Percentiles rank a stretch among this genome's conserved stretches.
These are phyloP conservation scores for Zapus hudsonius DNA, from an alignment of 2,113 vertebrate genomes.

Conservation along the genomic window DNA sequence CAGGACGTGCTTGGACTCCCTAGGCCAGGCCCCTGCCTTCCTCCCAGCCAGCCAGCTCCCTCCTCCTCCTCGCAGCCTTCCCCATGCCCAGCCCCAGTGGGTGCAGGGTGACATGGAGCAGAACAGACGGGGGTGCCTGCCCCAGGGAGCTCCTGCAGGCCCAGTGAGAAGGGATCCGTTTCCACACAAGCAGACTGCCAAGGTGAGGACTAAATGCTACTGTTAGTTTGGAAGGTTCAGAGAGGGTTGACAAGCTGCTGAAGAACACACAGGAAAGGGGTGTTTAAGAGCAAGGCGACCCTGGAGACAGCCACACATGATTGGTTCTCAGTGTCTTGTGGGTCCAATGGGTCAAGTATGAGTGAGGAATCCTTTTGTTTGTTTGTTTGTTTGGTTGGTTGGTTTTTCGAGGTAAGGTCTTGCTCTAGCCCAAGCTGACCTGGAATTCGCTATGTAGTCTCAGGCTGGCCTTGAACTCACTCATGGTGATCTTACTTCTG, in stretches of 20 bases:
- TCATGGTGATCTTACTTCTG: no score
- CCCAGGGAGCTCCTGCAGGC: not conserved
- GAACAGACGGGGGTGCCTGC: not conserved
- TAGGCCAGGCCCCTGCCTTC: not conserved
- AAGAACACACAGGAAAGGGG: not conserved
- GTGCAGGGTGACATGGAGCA: not conserved
- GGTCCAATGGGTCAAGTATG: not conserved
- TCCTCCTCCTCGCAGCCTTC: not conserved
- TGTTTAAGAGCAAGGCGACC: no score
- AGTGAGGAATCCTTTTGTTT: not conserved
- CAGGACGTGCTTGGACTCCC: slow-evolving; percentile 73
- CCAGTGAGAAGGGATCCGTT: not conserved
- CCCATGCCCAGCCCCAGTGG: not conserved
- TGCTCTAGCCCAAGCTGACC: no score
- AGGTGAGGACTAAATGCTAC: no score
- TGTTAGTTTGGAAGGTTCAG: not conserved
- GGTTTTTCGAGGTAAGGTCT: no score
- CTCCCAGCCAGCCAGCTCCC: not conserved
- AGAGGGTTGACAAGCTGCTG: not conserved
- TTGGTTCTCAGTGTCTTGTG: not conserved
- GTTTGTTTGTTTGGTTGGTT: no score
- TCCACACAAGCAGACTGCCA: not conserved
- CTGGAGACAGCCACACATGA: fast-evolving
- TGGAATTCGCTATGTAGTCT: no score
- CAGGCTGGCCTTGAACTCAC: no score